Evolutionary conservation across 2,888 invertebrate genomes (phyloP), one percentile per base, ranked within the genome.

Genomic region (Cheilosia scutellata): DNA sequence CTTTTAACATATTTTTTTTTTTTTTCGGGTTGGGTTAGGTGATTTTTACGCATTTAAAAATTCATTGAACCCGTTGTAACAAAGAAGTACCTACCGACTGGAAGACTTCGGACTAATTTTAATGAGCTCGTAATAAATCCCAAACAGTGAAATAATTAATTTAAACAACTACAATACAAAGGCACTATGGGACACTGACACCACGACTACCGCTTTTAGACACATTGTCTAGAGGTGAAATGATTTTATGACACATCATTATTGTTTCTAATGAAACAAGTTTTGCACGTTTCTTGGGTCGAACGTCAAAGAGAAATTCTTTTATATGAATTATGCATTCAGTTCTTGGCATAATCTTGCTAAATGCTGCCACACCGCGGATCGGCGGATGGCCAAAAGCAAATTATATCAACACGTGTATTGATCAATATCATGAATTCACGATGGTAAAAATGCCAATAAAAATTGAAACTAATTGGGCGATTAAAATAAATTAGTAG

Each of bases 1-100:
- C 20, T 44, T 37, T 76, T 37, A 16, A 7, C 4, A 11, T 37
- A 37, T 11, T 11, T 13, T 16, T 33, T 33, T 16, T 5, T 25
- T 13, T 16, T 13, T 27, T 37, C 20, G 5, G 40, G 58, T 27
- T 58, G 65, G 58, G 25, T 60, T 44, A 55, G 47, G 20, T 71
- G 47, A 71, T 63, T 71, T 57, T 53, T 37, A 33, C 13, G 27
- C 71, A 55, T 51, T 66, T 16, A 29, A 53, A 33, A 9, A 62
- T 53, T 58, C 75, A 75, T 80, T 74, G 80, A 80, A 80, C 80
- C 55, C 25, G 33, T 25, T 25, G 31, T 37, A 37, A 66, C 62
- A 53, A 74, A 42, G 62, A 44, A 33, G n/a, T 13, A 9, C 33
- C 4, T 13, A 9, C 33, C 4, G 25, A 37, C 13, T 20, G 65